A percentile compares a stretch with the other conserved stretches of the same genome.
phyloP scores from a whole-genome alignment of 2,888 invertebrate genomes.

The Chydorus sphaericus region DNA sequence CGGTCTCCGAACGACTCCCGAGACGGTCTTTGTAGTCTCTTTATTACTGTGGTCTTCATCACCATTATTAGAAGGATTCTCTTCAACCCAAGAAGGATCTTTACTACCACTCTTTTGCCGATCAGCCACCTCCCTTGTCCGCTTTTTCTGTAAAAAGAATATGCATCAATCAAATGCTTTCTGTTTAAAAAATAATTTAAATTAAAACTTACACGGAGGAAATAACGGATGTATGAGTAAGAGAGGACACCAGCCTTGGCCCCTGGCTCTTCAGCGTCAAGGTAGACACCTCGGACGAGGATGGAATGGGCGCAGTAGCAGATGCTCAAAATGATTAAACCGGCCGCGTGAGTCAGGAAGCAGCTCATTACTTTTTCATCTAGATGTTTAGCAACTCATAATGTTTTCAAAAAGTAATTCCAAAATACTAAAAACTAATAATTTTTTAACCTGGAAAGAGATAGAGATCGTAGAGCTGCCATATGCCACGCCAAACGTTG shows the following conservation, averaged over 20 bases:
- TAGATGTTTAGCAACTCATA: too few species aligned
- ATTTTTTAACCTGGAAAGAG: slow-evolving; percentile 20
- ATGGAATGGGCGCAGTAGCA: slow-evolving; percentile 76
- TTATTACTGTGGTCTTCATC: too few species aligned
- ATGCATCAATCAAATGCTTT: too few species aligned
- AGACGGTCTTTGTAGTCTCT: too few species aligned
- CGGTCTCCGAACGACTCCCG: too few species aligned
- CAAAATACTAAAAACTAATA: too few species aligned
- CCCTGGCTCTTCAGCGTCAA: slow-evolving; percentile 69
- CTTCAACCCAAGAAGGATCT: too few species aligned
- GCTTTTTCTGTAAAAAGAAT: too few species aligned
- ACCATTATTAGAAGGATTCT: too few species aligned
- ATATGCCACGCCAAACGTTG: slow-evolving; percentile 25
- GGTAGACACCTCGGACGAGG: slow-evolving; percentile 71
- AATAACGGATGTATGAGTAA: slow-evolving; percentile 63
- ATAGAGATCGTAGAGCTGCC: slow-evolving; percentile 22
- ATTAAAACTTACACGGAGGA: slow-evolving; percentile 39
- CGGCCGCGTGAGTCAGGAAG: slow-evolving; percentile 62
- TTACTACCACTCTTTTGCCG: too few species aligned
- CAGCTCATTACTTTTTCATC: slow-evolving; percentile 58
- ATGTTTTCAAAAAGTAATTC: too few species aligned
- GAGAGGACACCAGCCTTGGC: slow-evolving; percentile 72
- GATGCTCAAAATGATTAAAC: slow-evolving; percentile 55
- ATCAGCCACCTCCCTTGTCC: too few species aligned
- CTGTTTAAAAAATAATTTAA: neutral